These are phyloP conservation scores for Coryphaenoides rupestris DNA, from an alignment of 2,113 vertebrate genomes.

Conservation along the genomic window DNA sequence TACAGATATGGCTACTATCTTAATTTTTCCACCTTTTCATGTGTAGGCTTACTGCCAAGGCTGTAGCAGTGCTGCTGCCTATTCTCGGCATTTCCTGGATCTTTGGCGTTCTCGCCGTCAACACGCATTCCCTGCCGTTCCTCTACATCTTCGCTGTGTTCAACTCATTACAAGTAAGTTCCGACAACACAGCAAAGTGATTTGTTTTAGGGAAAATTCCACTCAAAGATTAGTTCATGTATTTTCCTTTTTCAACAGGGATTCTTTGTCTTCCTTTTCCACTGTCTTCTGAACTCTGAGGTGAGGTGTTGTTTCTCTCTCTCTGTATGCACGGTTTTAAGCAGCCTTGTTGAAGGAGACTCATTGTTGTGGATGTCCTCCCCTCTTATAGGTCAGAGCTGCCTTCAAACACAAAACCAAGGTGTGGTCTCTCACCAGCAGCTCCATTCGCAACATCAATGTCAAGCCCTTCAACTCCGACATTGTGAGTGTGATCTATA, in stretches of 20 bases:
- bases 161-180: constrained; percentile 90
- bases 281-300: constrained; percentile 98
- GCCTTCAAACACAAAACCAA: constrained; percentile 99
- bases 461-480: constrained; percentile 92
- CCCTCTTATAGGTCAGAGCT: constrained; percentile 82
- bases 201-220: constrained; percentile 4
- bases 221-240: not conserved
- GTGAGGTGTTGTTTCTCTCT: constrained; percentile 54
- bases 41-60: constrained; percentile 86
- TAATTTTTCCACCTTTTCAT: constrained; percentile 11
- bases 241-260: constrained; percentile 70
- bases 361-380: not conserved
- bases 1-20: not conserved
- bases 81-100: constrained; percentile 96
- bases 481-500: constrained; percentile 76
- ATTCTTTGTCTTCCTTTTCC: constrained; percentile 97
- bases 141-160: constrained; percentile 93
- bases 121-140: constrained; percentile 81
- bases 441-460: constrained; percentile 83
- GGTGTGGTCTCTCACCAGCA: constrained; percentile 94
- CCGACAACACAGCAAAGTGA: no score
- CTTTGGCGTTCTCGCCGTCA: constrained; percentile 90
- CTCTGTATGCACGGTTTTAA: no score
- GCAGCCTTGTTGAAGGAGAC: not conserved
- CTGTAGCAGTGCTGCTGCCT: constrained; percentile 90